phyloP scores from a whole-genome alignment of 1,140 invertebrate genomes.

The Heterodera schachtii region DNA sequence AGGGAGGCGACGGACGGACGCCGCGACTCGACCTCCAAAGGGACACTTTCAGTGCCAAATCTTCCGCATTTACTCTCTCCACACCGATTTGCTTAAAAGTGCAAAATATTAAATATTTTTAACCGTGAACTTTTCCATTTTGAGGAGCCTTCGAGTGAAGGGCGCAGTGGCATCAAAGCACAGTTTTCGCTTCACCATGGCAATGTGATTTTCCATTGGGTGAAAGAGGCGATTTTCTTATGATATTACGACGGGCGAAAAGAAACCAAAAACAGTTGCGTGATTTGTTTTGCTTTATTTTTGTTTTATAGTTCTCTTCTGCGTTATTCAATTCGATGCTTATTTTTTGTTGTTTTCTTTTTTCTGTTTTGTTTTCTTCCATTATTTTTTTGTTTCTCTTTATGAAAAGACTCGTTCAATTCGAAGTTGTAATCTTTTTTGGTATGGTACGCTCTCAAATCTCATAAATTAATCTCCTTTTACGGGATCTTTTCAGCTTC shows the following conservation, averaged over 20 bases:
- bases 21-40: conserved; percentile 12
- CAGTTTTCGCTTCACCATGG: conserved; percentile 25
- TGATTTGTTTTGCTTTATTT: background rate
- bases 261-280: too few species aligned
- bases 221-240: conserved; percentile 25
- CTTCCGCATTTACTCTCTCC: conserved; percentile 17
- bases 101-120: too few species aligned
- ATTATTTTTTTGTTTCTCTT: background rate
- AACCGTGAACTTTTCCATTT: background rate
- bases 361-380: conserved; percentile 6
- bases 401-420: background rate
- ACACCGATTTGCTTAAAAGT: background rate
- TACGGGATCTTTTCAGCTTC: background rate
- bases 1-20: too few species aligned
- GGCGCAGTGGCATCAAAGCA: conserved; percentile 6
- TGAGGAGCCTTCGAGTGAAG: background rate
- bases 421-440: background rate
- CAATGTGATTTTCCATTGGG: conserved; percentile 26
- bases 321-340: conserved; percentile 9
- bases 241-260: background rate
- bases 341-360: too few species aligned
- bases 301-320: background rate
- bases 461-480: background rate
- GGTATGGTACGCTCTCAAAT: background rate
- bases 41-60: background rate